Percentiles rank a stretch among this genome's conserved stretches.
phyloP scores from a whole-genome alignment of 2,888 invertebrate genomes.

The Hylaea fasciaria region DNA sequence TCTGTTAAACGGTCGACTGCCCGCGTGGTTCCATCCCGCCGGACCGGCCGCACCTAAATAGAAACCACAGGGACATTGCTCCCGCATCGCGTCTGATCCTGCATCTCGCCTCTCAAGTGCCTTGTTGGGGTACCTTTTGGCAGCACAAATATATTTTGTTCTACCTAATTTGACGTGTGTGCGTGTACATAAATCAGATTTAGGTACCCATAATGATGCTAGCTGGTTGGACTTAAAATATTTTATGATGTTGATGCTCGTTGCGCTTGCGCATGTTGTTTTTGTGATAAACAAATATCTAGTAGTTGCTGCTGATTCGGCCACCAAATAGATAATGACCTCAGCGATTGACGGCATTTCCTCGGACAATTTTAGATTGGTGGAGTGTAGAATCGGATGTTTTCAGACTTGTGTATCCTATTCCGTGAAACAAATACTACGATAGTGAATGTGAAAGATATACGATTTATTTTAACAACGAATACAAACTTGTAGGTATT shows the following conservation, averaged over 20 bases:
- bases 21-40: slow-evolving; percentile 76
- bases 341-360: slow-evolving; percentile 60
- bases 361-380: slow-evolving; percentile 50
- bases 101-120: slow-evolving; percentile 70
- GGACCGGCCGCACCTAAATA: slow-evolving; percentile 83
- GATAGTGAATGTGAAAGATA: too few species aligned
- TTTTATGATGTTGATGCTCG: slow-evolving; percentile 51
- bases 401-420: slow-evolving; percentile 11
- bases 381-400: slow-evolving; percentile 28
- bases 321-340: slow-evolving; percentile 46
- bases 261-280: slow-evolving; percentile 25
- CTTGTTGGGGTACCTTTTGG: slow-evolving; percentile 68
- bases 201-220: slow-evolving; percentile 12
- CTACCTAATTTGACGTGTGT: slow-evolving; percentile 35
- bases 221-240: slow-evolving; percentile 42
- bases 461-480: background rate
- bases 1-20: slow-evolving; percentile 76
- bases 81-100: slow-evolving; percentile 75
- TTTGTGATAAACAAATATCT: slow-evolving; percentile 44
- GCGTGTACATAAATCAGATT: slow-evolving; percentile 21
- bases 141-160: slow-evolving; percentile 44
- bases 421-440: background rate
- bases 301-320: slow-evolving; percentile 32
- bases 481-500: background rate
- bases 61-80: slow-evolving; percentile 84